phyloP scores from a whole-genome alignment of 2,888 invertebrate species.

The Volucella inanis region DNA sequence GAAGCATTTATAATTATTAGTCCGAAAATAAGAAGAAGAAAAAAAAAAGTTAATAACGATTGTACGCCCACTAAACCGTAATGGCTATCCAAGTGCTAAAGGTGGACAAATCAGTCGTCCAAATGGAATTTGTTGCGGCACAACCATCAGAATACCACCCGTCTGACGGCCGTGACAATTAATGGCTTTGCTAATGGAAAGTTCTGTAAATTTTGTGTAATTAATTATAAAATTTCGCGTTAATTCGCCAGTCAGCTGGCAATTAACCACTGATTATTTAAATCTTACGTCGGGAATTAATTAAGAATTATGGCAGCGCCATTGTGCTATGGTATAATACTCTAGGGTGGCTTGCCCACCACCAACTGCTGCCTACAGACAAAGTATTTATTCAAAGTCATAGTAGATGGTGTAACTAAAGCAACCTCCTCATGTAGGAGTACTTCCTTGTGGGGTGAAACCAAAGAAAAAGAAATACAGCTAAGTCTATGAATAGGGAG shows the following conservation, averaged over 20 bases:
- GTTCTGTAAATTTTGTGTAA: conserved; percentile 69
- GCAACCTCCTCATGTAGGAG: conserved; percentile 42
- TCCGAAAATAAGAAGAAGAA: conserved; percentile 9
- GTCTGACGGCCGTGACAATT: conserved; percentile 41
- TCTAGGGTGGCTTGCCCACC: too few relatives aligned
- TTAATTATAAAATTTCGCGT: conserved; percentile 72
- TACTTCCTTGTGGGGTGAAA: conserved; percentile 30
- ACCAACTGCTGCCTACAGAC: conserved; percentile 16
- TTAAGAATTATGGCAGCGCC: conserved; percentile 63
- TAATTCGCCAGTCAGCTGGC: conserved; percentile 69
- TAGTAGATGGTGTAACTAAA: conserved; percentile 26
- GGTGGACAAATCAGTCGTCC: conserved; percentile 64
- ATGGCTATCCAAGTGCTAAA: conserved; percentile 43
- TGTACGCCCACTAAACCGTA: conserved; percentile 47
- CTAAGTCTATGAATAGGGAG: neutral
- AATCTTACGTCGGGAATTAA: conserved; percentile 69
- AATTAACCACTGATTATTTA: conserved; percentile 74
- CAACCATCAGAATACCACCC: conserved; percentile 10
- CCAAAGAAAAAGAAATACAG: conserved; percentile 11
- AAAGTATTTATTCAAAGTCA: conserved; percentile 37
- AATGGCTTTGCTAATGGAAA: conserved; percentile 61
- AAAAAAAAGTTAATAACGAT: conserved; percentile 13
- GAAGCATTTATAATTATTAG: conserved; percentile 39
- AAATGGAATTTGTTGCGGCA: conserved; percentile 36
- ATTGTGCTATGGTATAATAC: conserved; percentile 58